phyloP scores from a whole-genome alignment of 2,113 vertebrate species.

The Neomonachus schauinslandi region DNA sequence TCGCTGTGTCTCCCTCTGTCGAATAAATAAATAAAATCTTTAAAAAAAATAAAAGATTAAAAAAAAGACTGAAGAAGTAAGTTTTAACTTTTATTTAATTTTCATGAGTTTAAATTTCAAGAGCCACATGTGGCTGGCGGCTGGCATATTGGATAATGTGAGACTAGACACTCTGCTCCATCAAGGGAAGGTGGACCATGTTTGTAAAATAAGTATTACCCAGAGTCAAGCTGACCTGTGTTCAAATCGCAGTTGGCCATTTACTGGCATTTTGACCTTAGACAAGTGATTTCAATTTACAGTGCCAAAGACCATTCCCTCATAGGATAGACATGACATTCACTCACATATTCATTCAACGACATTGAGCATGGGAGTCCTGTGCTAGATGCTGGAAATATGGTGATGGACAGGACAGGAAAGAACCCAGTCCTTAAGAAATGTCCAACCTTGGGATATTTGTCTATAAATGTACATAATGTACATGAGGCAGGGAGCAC shows the following conservation, averaged over 20 bases:
- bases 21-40: no score
- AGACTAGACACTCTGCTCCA: not conserved
- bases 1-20: no score
- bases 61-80: not conserved
- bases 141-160: not conserved
- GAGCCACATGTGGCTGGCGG: not conserved
- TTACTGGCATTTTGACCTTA: not conserved
- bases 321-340: not conserved
- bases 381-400: fast-evolving
- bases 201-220: not conserved
- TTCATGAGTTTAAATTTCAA: not conserved
- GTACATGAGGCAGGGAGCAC: not conserved
- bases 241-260: not conserved
- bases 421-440: not conserved
- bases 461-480: not conserved
- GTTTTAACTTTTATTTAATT: not conserved
- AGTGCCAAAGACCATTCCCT: not conserved
- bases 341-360: not conserved
- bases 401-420: fast-evolving
- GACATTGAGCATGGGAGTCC: not conserved
- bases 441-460: not conserved
- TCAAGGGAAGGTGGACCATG: not conserved
- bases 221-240: not conserved
- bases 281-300: not conserved
- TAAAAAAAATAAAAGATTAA: no score